Evolutionary conservation across 1,140 invertebrate species (phyloP).

Genomic region (Dryas iulia): DNA sequence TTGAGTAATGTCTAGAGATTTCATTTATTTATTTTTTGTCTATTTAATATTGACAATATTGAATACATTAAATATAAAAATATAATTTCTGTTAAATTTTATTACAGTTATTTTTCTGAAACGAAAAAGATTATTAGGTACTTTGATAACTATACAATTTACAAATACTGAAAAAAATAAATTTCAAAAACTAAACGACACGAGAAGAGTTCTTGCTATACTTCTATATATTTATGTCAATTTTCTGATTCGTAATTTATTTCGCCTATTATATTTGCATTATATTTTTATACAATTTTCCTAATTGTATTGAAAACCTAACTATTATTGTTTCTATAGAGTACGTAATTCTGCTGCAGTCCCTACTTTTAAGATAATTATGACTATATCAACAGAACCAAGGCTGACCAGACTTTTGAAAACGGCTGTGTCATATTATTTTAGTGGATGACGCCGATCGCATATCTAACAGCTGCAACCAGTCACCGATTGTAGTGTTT

Average conservation of each 20-base stretch:
- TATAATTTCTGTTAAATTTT: too few relatives aligned
- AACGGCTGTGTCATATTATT: slow-evolving; percentile 78
- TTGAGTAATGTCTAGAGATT: background rate
- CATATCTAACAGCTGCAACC: slow-evolving; percentile 72
- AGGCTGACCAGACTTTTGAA: slow-evolving; percentile 56
- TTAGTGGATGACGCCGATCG: slow-evolving; percentile 75
- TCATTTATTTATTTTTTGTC: background rate
- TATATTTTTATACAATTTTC: background rate
- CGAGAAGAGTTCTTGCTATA: too few relatives aligned
- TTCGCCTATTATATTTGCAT: too few relatives aligned
- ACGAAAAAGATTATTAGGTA: too few relatives aligned
- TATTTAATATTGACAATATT: background rate
- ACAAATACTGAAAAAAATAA: too few relatives aligned
- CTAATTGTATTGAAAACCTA: too few relatives aligned
- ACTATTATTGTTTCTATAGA: background rate
- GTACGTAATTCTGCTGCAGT: slow-evolving; percentile 31
- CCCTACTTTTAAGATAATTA: slow-evolving; percentile 50
- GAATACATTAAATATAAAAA: too few relatives aligned
- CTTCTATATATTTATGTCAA: too few relatives aligned
- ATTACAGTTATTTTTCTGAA: too few relatives aligned
- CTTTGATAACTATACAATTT: too few relatives aligned
- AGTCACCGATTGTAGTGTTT: slow-evolving; percentile 74
- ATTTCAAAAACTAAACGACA: too few relatives aligned
- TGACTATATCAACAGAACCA: slow-evolving; percentile 57
- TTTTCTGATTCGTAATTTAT: too few relatives aligned